Percentiles rank a stretch among this genome's conserved stretches.
phyloP scores from a whole-genome alignment of 2,888 invertebrate species.

The Agrochola circellaris region DNA sequence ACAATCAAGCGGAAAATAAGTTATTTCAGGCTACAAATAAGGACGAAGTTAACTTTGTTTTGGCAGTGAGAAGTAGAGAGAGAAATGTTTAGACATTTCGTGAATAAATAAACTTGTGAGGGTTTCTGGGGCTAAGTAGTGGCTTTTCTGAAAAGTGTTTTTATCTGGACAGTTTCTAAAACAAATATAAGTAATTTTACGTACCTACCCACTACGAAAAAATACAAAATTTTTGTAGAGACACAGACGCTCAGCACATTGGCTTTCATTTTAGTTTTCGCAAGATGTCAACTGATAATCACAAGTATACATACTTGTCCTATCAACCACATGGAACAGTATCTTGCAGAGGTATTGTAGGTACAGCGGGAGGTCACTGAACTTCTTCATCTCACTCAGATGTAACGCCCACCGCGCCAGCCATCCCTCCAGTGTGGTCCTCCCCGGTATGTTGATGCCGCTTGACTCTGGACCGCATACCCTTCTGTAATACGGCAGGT shows the following conservation, averaged over 20 bases:
- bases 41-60: slow-evolving; percentile 39
- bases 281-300: background rate
- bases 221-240: background rate
- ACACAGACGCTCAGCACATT: background rate
- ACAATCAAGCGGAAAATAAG: slow-evolving; percentile 47
- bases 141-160: slow-evolving; percentile 24
- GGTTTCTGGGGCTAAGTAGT: slow-evolving; percentile 18
- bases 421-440: slow-evolving; percentile 93
- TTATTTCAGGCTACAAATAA: slow-evolving; percentile 41
- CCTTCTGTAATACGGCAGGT: slow-evolving; percentile 86
- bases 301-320: slow-evolving; percentile 90
- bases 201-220: background rate
- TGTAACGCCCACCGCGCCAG: slow-evolving; percentile 92
- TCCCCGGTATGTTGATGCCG: slow-evolving; percentile 82
- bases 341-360: slow-evolving; percentile 94
- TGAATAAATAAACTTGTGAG: slow-evolving; percentile 45
- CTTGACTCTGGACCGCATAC: slow-evolving; percentile 87
- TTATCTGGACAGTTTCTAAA: background rate
- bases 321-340: slow-evolving; percentile 93
- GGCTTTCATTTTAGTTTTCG: background rate
- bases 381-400: slow-evolving; percentile 83
- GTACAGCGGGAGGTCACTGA: slow-evolving; percentile 93
- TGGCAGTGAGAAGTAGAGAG: slow-evolving; percentile 14
- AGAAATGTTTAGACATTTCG: slow-evolving; percentile 20
- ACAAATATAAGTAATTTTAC: background rate